Conservation (phyloP, 2,113 vertebrate species). For the Oryzias javanicus region DNA sequence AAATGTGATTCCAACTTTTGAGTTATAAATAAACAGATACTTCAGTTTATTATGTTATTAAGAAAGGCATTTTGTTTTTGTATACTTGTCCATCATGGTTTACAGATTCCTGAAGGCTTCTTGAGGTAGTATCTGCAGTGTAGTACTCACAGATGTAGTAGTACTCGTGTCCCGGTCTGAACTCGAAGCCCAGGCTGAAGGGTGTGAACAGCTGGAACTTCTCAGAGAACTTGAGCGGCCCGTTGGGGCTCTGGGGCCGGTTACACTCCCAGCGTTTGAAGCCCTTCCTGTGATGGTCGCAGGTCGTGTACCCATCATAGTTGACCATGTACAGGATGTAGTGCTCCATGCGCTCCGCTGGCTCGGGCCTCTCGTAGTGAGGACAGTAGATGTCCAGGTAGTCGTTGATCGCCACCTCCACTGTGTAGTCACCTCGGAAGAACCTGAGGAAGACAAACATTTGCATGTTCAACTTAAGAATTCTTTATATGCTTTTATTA, state of each 20-base stretch:
- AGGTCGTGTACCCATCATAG: conserved; percentile 87
- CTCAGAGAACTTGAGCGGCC: conserved; percentile 93
- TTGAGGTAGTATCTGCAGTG: conserved; percentile 45
- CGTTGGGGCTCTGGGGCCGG: conserved; percentile 84
- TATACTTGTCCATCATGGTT: too few relatives aligned
- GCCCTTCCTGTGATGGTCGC: conserved; percentile 87
- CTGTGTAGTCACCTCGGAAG: conserved; percentile 86
- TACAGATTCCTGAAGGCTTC: neutral
- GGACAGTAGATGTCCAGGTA: conserved; percentile 98
- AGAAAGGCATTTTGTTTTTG: neutral
- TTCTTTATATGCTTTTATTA: neutral
- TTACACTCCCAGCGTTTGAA: conserved; percentile 99
- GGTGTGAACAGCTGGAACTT: conserved; percentile 98
- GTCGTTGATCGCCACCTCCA: conserved; percentile 96
- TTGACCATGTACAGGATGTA: conserved; percentile 96
- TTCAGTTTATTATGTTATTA: too few relatives aligned
- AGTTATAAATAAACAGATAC: too few relatives aligned
- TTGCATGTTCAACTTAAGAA: neutral
- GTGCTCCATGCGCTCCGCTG: conserved; percentile 82
- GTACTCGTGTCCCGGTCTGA: conserved; percentile 91
- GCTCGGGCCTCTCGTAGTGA: conserved; percentile 84
- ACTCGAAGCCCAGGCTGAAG: conserved; percentile 96
- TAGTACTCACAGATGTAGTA: conserved; percentile 93
- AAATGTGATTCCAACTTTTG: too few relatives aligned
- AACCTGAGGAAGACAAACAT: conserved; percentile 76